Evolutionary conservation across 2,797 vertebrate genomes (phyloP), one percentile per base, ranked within the genome.

Genomic region (Poeciliopsis presidionis): DNA sequence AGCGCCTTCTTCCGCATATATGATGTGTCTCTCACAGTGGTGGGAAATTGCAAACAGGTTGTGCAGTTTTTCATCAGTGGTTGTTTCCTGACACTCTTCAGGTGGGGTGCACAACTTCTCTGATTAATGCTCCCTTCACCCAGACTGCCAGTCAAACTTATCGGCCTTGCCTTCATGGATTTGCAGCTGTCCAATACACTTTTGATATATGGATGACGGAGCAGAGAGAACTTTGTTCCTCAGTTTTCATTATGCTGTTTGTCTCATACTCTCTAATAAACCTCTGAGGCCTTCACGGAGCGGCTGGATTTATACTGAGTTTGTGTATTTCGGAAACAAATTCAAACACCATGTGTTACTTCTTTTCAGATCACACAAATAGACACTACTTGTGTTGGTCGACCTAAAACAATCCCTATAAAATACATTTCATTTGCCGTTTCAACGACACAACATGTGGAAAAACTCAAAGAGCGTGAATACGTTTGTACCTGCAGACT

Each of bases 401-500:
- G 41, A 22, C 36, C 33, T 25, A 41, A 67, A 41, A 67, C 36
- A 69, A 69, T 69, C 11, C 41, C 9, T 8, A 69, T 43, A 43
- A 69, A 69, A 45, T 45, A n/a, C 22, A 43, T 45, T 28, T 7
- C 5, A 13, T 69, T 14, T 69, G 25, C 4, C 2, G 0, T 43
- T 69, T 69, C 4, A 43, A 69, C 39, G 14, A 14, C 25, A 69
- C 65, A 67, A 67, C 65, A 25, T 67, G 20, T 43, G 65, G 65
- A 5, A 43, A 45, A 28, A 14, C 45, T 45, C 41, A 45, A 69
- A 12, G 22, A 69, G 22, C 9, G 5, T 43, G 22, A 43, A 43
- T 13, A n/a, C 11, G 1, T 43, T 69, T 69, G 41, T 33, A 84
- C 81, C 79, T 91, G 76, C 78, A 82, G 81, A 77, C 75, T n/a